A percentile compares a stretch with the other conserved stretches of the same genome.
Conservation (phyloP, 2,113 vertebrate genomes). For the Peucedramus taeniatus region DNA sequence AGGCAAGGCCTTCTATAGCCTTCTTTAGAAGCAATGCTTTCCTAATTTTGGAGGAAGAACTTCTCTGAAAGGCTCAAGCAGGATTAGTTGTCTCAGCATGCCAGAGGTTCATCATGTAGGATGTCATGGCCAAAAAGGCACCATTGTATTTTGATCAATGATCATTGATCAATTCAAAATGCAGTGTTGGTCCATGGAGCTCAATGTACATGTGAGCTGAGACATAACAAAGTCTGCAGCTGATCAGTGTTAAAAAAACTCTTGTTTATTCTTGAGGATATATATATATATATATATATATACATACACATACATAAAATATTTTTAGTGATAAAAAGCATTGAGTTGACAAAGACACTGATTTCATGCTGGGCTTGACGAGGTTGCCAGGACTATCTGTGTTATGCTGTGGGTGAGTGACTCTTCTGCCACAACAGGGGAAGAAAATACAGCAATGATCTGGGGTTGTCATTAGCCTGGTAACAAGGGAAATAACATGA, state of each 20-base stretch:
- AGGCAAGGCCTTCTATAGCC: neutral
- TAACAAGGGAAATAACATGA: neutral
- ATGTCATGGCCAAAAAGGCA: neutral
- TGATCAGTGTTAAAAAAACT: neutral
- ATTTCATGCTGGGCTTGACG: neutral
- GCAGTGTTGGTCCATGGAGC: accelerated
- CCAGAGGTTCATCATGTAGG: neutral
- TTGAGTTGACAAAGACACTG: neutral
- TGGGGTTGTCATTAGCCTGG: neutral
- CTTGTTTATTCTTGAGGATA: neutral
- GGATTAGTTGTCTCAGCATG: accelerated
- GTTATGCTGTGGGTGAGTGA: neutral
- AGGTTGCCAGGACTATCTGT: neutral
- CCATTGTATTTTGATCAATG: neutral
- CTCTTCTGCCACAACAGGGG: neutral
- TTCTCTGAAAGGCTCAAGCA: neutral
- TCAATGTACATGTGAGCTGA: neutral
- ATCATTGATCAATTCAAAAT: neutral
- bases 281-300: too few species aligned
- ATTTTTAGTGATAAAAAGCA: neutral
- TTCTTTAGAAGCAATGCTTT: neutral
- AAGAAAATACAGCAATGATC: neutral
- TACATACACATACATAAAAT: too few species aligned
- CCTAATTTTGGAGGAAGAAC: neutral
- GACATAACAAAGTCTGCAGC: neutral